Evolutionary conservation across 2,888 invertebrate species (phyloP).

Genomic region (Rosalia funebris): DNA sequence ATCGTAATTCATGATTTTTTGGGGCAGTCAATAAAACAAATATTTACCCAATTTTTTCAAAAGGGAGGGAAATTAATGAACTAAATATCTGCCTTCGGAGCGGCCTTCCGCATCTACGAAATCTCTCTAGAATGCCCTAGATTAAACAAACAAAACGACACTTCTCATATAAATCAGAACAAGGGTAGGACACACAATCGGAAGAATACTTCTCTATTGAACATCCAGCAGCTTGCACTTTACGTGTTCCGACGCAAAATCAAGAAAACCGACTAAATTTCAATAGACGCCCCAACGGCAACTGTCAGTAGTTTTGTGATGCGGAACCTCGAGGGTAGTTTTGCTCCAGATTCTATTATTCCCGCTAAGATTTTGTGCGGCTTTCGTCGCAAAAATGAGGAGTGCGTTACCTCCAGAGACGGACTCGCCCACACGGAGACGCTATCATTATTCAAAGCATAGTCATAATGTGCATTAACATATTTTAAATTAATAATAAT

Average conservation of each 20-base stretch:
- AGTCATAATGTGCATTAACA: background rate
- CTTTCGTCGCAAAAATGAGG: slow-evolving; percentile 55
- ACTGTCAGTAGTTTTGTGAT: slow-evolving; percentile 31
- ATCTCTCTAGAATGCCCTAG: background rate
- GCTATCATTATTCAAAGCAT: background rate
- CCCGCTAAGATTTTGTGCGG: slow-evolving; percentile 44
- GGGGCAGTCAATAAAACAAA: background rate
- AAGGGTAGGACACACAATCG: slow-evolving; percentile 29
- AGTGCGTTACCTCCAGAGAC: slow-evolving; percentile 18
- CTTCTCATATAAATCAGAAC: slow-evolving; percentile 33
- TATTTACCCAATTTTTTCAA: background rate
- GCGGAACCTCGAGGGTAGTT: slow-evolving; percentile 38
- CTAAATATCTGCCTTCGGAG: background rate
- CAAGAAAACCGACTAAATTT: slow-evolving; percentile 9
- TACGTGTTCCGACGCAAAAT: slow-evolving; percentile 16
- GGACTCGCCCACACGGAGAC: too few relatives aligned
- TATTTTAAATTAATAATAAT: background rate
- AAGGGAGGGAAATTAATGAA: background rate
- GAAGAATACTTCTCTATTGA: slow-evolving; percentile 25
- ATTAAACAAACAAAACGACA: slow-evolving; percentile 17
- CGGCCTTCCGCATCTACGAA: background rate
- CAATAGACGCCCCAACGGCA: slow-evolving; percentile 23
- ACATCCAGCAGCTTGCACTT: slow-evolving; percentile 24
- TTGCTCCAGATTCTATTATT: slow-evolving; percentile 53
- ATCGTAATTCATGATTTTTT: too few relatives aligned